Evolutionary conservation across 2,113 vertebrate genomes (phyloP), one percentile per base, ranked within the genome.

Genomic region (Psilopogon haemacephalus): DNA sequence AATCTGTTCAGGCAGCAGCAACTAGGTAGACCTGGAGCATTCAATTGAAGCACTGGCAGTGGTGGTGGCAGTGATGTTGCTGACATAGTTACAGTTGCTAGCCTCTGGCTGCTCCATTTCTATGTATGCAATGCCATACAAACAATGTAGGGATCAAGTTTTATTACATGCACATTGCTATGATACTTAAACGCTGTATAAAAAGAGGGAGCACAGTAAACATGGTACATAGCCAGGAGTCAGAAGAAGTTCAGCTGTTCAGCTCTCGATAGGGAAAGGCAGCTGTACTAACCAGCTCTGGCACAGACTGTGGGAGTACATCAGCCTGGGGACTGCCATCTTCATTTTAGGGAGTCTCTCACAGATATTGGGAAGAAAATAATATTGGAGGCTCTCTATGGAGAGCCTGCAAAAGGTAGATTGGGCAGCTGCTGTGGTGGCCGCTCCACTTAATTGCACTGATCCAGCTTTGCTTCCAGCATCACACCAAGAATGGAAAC

Each of bases 141-240:
- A 65, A 76, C 15, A 46, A 11, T 37, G 52, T 13, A 46, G 18
- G 30, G 5, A 37, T 6, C 17, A 54, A 19, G 20, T 20, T 73
- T 70, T 63, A 54, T 27, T 46, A 16, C 8, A 11, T 24, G 37
- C 11, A 32, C 6, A 5, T 32, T 68, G 17, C 13, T 32, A 13
- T 19, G 35, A 19, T 77, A 74, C 35, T 63, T 46, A 68, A 68
- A 38, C 15, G 32, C 24, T 80, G 26, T 20, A 28, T 26, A 46
- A 88, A 65, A 82, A 87, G 30, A 75, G 15, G 8, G 27, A 87
- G 50, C 50, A 40, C 16, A 46, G 46, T 13, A 91, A 71, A 33
- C 8, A 19, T n/a, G 13, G 11, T n/a, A 18, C 1, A 1, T 7
- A 7, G 12, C 11, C 37, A 27, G 14, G 11, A 76, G 32, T 6